Evolutionary conservation across 2,113 vertebrate species (phyloP), one percentile per base, ranked within the genome.

Genomic region (Mesitornis unicolor): DNA sequence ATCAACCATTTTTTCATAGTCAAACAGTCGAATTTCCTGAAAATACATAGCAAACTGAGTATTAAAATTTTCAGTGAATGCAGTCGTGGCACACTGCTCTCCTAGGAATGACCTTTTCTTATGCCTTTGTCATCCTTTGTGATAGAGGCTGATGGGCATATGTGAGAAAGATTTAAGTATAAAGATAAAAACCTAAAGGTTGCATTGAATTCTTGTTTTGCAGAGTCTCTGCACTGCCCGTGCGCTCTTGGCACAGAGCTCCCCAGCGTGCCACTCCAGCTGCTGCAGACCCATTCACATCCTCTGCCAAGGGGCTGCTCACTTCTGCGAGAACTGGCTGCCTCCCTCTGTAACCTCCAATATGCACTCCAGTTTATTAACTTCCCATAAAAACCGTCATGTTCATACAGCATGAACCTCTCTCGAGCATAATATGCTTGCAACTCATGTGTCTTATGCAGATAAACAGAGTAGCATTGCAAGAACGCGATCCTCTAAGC

Each of bases 1-100:
- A 70, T 99, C 99, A 71, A 99, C 99, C 99, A 99, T 99, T 98
- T 99, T 99, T 98, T 99, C 99, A 91, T 99, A 99, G 98, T 99
- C 99, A 94, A 99, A 99, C 65, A 99, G 98, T 85, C 99, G 98
- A 76, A 99, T 98, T 96, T 99, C 99, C 99, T 99, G 97, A 86
- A 95, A 91, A 96, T 26, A 96, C 82, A 97, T 11, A 95, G 89
- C 68, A 97, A 93, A 89, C 57, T 94, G 81, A 91, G 78, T 31
- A 86, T 93, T 92, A 92, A 87, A 89, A 85, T 77, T 95, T 89
- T 63, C 60, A 86, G 65, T 50, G 74, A 75, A 89, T 83, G 84
- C 93, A 87, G 84, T 42, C 28, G 86, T 59, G 85, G 90, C 90
- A 84, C 4, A 0, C 2, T 87, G 76, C 48, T 90, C 59, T 78